Percentiles rank a stretch among this genome's conserved stretches.
Conservation (phyloP, 1,140 invertebrate genomes). For the Drosophila kohkoa region DNA sequence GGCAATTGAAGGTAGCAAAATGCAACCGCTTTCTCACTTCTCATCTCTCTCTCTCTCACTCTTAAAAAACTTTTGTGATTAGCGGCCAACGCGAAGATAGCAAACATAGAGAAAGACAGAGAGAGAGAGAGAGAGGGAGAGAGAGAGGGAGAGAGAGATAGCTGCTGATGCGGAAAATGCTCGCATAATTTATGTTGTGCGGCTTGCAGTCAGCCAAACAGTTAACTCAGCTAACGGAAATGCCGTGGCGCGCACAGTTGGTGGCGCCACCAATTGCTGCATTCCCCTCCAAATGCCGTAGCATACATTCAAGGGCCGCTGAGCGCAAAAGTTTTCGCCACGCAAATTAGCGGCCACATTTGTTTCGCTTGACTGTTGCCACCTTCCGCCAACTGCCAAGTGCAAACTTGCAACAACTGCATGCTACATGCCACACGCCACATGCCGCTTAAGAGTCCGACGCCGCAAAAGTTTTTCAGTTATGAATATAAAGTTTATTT, state of each 20-base stretch:
- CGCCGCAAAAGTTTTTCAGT: slow-evolving; percentile 75
- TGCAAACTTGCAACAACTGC: not conserved
- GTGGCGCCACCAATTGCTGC: slow-evolving; percentile 20
- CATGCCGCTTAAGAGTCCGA: slow-evolving; percentile 28
- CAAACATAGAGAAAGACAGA: not conserved
- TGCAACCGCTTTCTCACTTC: slow-evolving; percentile 6
- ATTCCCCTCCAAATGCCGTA: slow-evolving; percentile 42
- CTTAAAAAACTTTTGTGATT: slow-evolving; percentile 72
- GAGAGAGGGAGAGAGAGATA: too few species aligned
- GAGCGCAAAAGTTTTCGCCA: slow-evolving; percentile 60
- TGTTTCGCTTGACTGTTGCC: slow-evolving; percentile 60
- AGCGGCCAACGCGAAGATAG: slow-evolving; percentile 57
- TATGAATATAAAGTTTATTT: slow-evolving; percentile 84
- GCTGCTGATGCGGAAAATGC: slow-evolving; percentile 67
- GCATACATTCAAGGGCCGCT: slow-evolving; percentile 68
- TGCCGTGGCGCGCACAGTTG: slow-evolving; percentile 59
- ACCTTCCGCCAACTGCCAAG: not conserved
- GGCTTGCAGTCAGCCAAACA: slow-evolving; percentile 46
- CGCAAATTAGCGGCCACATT: slow-evolving; percentile 79
- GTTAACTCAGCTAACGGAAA: slow-evolving; percentile 62
- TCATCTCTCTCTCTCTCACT: not conserved
- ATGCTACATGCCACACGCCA: not conserved
- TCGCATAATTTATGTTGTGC: slow-evolving; percentile 78
- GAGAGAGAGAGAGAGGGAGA: too few species aligned
- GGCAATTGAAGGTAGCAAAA: slow-evolving; percentile 70